Evolutionary conservation across 2,888 invertebrate genomes (phyloP).

Genomic region (Ceratothoa steindachneri): DNA sequence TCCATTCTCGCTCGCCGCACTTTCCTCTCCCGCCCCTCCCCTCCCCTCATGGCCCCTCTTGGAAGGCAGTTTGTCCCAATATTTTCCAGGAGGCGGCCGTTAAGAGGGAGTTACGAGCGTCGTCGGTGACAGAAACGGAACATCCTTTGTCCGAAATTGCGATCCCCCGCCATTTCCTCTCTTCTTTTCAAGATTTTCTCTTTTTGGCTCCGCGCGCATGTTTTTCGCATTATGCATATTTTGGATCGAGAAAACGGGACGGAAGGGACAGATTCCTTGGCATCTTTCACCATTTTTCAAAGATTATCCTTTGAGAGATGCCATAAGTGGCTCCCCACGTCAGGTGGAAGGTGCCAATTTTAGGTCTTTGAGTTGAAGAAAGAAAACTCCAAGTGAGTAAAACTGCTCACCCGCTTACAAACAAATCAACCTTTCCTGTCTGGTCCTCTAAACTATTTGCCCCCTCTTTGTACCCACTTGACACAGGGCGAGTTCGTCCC

Average conservation of each 20-base stretch:
- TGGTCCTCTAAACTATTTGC: background rate
- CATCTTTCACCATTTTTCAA: slow-evolving; percentile 15
- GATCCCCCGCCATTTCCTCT: slow-evolving; percentile 13
- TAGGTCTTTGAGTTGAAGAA: slow-evolving; percentile 2
- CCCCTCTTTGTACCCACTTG: too few relatives aligned
- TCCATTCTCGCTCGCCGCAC: background rate
- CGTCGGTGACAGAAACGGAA: slow-evolving; percentile 13
- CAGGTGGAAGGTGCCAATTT: slow-evolving; percentile 15
- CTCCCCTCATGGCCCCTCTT: background rate
- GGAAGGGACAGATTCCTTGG: slow-evolving; percentile 13
- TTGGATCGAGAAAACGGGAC: slow-evolving; percentile 9
- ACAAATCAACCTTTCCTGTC: background rate
- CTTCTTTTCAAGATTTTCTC: slow-evolving; percentile 9
- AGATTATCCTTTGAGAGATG: slow-evolving; percentile 15
- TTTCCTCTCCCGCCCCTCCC: background rate
- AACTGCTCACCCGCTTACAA: too few relatives aligned
- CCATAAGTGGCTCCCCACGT: slow-evolving; percentile 6
- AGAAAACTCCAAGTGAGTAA: background rate
- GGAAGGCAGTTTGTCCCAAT: slow-evolving; percentile 15
- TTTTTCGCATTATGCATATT: slow-evolving; percentile 15
- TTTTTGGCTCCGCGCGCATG: slow-evolving; percentile 13
- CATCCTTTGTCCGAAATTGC: slow-evolving; percentile 15
- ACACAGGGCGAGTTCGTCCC: too few relatives aligned
- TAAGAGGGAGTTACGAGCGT: slow-evolving; percentile 13
- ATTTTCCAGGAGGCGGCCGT: slow-evolving; percentile 12